These are phyloP conservation scores for Acleris literana DNA, from an alignment of 2,888 invertebrate species.

Conservation along the genomic window DNA sequence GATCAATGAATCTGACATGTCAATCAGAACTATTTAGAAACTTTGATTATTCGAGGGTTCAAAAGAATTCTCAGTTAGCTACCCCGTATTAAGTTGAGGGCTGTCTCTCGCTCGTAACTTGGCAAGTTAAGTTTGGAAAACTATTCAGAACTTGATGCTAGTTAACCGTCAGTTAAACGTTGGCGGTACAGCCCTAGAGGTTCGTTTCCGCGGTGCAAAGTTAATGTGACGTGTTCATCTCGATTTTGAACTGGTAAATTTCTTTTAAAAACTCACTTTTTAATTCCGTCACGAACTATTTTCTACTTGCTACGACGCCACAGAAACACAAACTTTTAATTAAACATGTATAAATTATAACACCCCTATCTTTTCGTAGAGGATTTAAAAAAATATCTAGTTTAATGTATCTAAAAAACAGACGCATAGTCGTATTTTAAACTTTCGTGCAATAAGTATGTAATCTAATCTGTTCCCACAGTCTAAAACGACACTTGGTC, in stretches of 20 bases:
- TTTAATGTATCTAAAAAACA: no score
- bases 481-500: no score
- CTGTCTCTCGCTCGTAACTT: constrained; percentile 54
- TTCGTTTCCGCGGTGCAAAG: constrained; percentile 42
- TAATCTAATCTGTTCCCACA: no score
- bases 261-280: no score
- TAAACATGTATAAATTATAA: no score
- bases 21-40: constrained; percentile 28
- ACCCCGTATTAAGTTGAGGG: constrained; percentile 39
- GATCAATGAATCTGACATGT: constrained; percentile 20
- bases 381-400: no score
- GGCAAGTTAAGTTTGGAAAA: constrained; percentile 72
- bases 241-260: not conserved
- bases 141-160: constrained; percentile 59
- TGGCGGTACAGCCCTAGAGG: constrained; percentile 51
- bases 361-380: no score
- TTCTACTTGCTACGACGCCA: no score
- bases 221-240: constrained; percentile 13
- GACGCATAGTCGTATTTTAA: no score
- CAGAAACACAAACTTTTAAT: no score
- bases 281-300: no score
- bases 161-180: constrained; percentile 66
- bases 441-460: no score
- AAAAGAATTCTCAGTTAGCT: constrained; percentile 27
- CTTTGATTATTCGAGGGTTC: constrained; percentile 22